phyloP scores from a whole-genome alignment of 1,140 invertebrate genomes.

The Calephelis virginiensis region DNA sequence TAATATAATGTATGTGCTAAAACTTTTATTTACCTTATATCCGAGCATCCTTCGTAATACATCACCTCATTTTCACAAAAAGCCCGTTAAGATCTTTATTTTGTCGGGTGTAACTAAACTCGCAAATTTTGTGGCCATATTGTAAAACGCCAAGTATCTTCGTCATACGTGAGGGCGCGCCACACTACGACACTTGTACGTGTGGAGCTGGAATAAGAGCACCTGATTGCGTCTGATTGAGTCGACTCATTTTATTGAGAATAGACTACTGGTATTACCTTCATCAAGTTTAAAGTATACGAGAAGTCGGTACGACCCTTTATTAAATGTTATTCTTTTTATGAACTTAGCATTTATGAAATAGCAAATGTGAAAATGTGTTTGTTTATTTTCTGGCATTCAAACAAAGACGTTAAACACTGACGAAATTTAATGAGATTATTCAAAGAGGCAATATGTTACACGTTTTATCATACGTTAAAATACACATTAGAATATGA shows the following conservation, averaged over 20 bases:
- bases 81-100: no score
- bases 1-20: no score
- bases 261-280: constrained; percentile 45
- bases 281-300: constrained; percentile 34
- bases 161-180: constrained; percentile 33
- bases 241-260: constrained; percentile 45
- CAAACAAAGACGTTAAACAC: no score
- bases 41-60: no score
- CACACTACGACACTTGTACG: constrained; percentile 34
- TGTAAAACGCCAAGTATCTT: constrained; percentile 40
- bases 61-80: no score
- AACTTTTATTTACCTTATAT: no score
- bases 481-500: no score
- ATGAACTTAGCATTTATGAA: neutral
- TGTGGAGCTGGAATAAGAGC: constrained; percentile 47
- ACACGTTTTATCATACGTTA: no score
- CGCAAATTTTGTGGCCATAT: constrained; percentile 32
- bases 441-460: no score
- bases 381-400: no score
- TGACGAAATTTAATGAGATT: no score
- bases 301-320: neutral
- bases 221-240: constrained; percentile 69
- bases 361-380: no score
- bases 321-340: neutral
- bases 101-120: neutral